Conservation (phyloP, 1,140 invertebrate species). For the Vollenhovia emeryi region DNA sequence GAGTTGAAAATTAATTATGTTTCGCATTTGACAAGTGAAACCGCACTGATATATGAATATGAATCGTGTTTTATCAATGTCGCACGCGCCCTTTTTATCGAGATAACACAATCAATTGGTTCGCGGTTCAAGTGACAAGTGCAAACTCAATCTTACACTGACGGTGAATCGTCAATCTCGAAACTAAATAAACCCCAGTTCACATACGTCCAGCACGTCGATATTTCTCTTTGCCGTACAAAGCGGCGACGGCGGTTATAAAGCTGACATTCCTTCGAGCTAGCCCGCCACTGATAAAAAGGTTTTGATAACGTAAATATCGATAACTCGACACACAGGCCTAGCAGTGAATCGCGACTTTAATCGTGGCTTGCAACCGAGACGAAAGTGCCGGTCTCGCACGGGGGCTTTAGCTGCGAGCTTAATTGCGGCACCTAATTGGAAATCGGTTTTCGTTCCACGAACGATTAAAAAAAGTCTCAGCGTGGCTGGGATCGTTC, state of each 20-base stretch:
- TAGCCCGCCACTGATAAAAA: slow-evolving; percentile 25
- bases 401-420: slow-evolving; percentile 4
- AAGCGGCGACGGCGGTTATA: slow-evolving; percentile 1
- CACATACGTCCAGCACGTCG: background rate
- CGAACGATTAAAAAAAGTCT: slow-evolving; percentile 50
- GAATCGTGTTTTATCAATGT: background rate
- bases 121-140: background rate
- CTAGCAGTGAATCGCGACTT: background rate
- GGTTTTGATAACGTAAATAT: slow-evolving; percentile 41
- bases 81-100: background rate
- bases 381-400: slow-evolving; percentile 14
- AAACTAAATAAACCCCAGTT: slow-evolving; percentile 19
- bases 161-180: background rate
- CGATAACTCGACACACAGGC: slow-evolving; percentile 16
- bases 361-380: slow-evolving; percentile 19
- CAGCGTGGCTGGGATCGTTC: slow-evolving; percentile 30
- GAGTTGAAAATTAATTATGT: background rate
- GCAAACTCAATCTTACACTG: slow-evolving; percentile 2
- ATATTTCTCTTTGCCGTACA: slow-evolving; percentile 29
- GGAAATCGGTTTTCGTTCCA: slow-evolving; percentile 51
- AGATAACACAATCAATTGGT: background rate
- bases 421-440: slow-evolving; percentile 47
- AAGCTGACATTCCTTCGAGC: slow-evolving; percentile 39
- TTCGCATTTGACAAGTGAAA: background rate
- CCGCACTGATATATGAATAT: background rate